Evolutionary conservation across 1,140 invertebrate species (phyloP).

Genomic region (Drosophila carrolli): DNA sequence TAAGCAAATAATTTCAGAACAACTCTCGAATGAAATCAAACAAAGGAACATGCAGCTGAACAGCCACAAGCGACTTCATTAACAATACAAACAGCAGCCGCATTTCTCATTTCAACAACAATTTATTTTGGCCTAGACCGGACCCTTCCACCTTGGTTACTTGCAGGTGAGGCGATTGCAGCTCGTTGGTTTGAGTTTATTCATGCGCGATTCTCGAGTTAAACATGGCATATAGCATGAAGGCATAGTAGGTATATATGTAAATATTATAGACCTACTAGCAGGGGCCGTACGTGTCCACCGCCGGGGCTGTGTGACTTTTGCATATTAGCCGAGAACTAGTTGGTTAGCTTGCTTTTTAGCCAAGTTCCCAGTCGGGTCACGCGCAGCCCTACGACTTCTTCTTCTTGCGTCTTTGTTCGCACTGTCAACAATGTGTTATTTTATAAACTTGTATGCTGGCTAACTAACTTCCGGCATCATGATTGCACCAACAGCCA

Average conservation of each 20-base stretch:
- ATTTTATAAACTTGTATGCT: conserved; percentile 48
- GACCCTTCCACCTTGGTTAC: conserved; percentile 2
- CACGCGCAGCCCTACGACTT: conserved; percentile 31
- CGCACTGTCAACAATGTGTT: conserved; percentile 50
- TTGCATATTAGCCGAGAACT: conserved; percentile 43
- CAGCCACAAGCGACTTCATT: conserved; percentile 37
- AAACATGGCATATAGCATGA: conserved; percentile 14
- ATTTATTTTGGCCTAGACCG: conserved; percentile 17
- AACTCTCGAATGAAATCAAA: conserved; percentile 24
- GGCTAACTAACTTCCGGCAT: conserved; percentile 51
- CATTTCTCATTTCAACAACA: conserved; percentile 38
- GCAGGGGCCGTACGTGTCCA: conserved; percentile 27
- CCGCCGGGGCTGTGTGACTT: conserved; percentile 26
- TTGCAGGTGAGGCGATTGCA: conserved; percentile 19
- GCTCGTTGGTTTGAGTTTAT: conserved; percentile 4
- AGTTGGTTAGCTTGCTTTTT: conserved; percentile 9
- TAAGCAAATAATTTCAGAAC: conserved; percentile 20
- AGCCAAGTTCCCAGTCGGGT: conserved; percentile 37
- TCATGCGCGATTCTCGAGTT: conserved; percentile 29
- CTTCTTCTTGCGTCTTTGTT: conserved; percentile 30
- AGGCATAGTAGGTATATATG: background rate
- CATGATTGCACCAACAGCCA: conserved; percentile 35
- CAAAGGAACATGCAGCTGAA: conserved; percentile 23
- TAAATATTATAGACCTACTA: conserved; percentile 4
- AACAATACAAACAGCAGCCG: conserved; percentile 39